Base-by-base conservation (phyloP, 2,888 invertebrate species). In the Cheilosia impressa region DNA sequence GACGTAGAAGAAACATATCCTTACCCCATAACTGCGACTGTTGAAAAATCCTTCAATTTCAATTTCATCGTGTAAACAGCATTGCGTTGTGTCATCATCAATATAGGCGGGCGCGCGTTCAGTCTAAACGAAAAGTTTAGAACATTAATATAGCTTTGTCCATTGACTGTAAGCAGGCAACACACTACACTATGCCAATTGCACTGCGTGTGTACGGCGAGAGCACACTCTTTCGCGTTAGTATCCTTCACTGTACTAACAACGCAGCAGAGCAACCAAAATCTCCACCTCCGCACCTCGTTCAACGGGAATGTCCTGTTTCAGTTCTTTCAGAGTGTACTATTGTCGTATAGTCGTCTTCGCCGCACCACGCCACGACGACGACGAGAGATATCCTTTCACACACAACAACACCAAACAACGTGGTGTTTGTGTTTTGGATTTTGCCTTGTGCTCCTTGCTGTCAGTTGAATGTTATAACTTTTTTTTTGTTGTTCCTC, bases 401-500 rank as follows among this genome's bases (percentile, higher is more conserved):
- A 50, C 66, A 78, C 72, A 68, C 62, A 69, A 63, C 45, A 73
- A 72, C 58, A 63, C 47, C 31, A 19, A 58, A 73, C 72, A 52
- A 52, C 57, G 75, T 81, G 55, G 81, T 77, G 72, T 85, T 76
- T 81, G 81, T 85, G 31, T 72, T 81, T 81, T 81, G 66, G 52
- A 72, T 77, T 52, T 52, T 52, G 78, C 72, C 72, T 71, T 52
- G 68, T 76, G 45, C 41, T 38, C 60, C 57, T 72, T 71, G 60
- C 78, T 78, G 80, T 76, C 84, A 80, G 84, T 85, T 80, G 58
- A 75, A 60, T 60, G 60, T 76, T 80, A 52, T 22, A n/a, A 58
- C 57, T 17, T 43, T 65, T 53, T 31, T 69, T 68, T 1, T 50
- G 13, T 24, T 53, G 13, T 24, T 53, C 19, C 7, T 38, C 15